Base-by-base conservation (phyloP, 2,113 vertebrate species). In the Illadopsis cleaveri region DNA sequence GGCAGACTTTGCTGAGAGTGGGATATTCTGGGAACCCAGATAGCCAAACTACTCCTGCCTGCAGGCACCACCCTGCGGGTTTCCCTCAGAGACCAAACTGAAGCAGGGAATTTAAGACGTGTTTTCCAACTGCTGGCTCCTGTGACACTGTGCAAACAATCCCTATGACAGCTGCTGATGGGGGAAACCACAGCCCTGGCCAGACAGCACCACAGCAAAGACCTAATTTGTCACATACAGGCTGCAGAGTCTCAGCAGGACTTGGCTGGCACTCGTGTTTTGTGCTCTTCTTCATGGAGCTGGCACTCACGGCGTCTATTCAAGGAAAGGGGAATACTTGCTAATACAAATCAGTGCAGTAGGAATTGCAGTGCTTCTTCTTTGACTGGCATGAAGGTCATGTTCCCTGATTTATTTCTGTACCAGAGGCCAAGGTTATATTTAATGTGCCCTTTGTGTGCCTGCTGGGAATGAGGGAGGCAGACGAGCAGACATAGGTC, bases 401-500 rank as follows among this genome's bases (percentile, higher is more conserved):
- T 33, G 17, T 91, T 89, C 53, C 16, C 0, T 11, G 58, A 53
- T 56, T 50, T 68, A 85, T 79, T 93, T 77, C 64, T 89, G 77
- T 70, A 37, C 45, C 54, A 65, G 68, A 53, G 37, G 16, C 64
- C 0, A 0, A 47, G 42, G 81, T 81, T 82, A 71, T 89, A 89
- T 91, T 94, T 95, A 69, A 72, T 16, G 15, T 2, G 9, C 69
- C 45, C 68, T 81, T 86, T 77, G 64, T 38, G 61, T 89, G 78
- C 42, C 73, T 1, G 0, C n/a, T 84, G 65, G 53, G 57, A 65
- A 40, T 0, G 1, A 60, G 37, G n/a, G 37, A 86, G 35, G 64
- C n/a, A 91, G 72, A 77, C 17, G 58, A 86, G 40, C 2, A 2
- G 76, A 50, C 24, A 68, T 14, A 50, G 0, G 0, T 51, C 53